These are phyloP conservation scores for pig (Sus scrofa) DNA, from an alignment of 2,113 vertebrate species.

Conservation along the genomic window DNA sequence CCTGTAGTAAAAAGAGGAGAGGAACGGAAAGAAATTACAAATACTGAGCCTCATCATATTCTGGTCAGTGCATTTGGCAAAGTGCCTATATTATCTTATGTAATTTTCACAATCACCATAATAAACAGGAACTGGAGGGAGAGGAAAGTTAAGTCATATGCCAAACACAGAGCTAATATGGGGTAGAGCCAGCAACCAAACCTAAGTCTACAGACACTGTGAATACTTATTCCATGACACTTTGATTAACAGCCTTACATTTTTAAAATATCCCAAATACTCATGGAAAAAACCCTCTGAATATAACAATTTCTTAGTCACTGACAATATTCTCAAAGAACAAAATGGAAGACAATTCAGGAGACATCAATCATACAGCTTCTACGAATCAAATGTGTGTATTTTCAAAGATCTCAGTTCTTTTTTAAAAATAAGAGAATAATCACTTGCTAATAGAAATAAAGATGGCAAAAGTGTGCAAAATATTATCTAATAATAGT, in stretches of 20 bases:
- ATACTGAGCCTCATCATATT: background rate
- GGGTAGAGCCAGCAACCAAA: background rate
- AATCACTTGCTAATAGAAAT: background rate
- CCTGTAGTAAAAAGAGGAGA: background rate
- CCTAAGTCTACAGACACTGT: background rate
- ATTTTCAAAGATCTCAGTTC: constrained; percentile 15
- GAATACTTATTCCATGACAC: background rate
- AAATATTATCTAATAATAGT: background rate
- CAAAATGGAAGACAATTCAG: background rate
- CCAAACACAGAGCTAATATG: background rate
- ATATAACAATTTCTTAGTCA: background rate
- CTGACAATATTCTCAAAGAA: background rate
- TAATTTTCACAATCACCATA: background rate
- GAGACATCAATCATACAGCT: background rate
- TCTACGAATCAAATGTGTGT: constrained; percentile 1
- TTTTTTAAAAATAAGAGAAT: constrained; percentile 25
- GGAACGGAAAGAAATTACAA: background rate
- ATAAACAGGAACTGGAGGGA: background rate
- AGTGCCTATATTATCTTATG: background rate
- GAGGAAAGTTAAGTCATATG: background rate
- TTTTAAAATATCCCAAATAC: constrained; percentile 19
- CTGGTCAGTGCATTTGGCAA: background rate
- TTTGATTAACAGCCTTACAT: constrained; percentile 14
- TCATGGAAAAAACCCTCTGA: background rate
- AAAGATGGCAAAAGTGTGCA: background rate